Conservation (phyloP, 2,888 invertebrate genomes). For the Rhaphigaster nebulosa region DNA sequence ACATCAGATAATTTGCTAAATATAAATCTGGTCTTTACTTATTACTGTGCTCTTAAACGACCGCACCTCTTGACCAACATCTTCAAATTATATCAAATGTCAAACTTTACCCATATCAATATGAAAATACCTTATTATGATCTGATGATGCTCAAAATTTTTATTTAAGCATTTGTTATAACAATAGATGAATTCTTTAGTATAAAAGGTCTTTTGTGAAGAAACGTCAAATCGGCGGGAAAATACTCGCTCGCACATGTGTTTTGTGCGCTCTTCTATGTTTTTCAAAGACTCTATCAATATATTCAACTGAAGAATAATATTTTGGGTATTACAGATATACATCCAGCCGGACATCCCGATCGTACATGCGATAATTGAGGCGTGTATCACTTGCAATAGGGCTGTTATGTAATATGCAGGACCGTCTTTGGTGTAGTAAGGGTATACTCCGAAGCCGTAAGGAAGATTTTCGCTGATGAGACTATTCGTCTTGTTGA, state of each 20-base stretch:
- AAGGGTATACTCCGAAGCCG: background rate
- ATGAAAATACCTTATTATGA: conserved; percentile 25
- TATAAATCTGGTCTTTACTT: too few species aligned
- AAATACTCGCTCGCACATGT: background rate
- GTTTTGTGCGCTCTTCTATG: background rate
- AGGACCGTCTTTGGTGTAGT: background rate
- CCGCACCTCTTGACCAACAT: too few species aligned
- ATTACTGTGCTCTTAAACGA: too few species aligned
- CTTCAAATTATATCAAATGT: too few species aligned
- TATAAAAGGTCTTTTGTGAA: background rate
- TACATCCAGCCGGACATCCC: conserved; percentile 14
- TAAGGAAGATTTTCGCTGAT: background rate
- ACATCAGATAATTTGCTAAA: too few species aligned
- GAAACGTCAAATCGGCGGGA: background rate
- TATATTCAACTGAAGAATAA: background rate
- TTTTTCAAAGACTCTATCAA: background rate
- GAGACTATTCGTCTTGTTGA: background rate
- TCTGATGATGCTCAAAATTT: conserved; percentile 32
- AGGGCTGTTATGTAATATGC: background rate
- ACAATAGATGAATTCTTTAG: background rate
- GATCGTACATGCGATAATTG: background rate
- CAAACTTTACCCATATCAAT: too few species aligned
- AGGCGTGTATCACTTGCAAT: background rate
- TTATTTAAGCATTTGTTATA: conserved; percentile 23
- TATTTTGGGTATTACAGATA: background rate